Evolutionary conservation across 1,140 invertebrate species (phyloP).

Genomic region (Asobara japonica): DNA sequence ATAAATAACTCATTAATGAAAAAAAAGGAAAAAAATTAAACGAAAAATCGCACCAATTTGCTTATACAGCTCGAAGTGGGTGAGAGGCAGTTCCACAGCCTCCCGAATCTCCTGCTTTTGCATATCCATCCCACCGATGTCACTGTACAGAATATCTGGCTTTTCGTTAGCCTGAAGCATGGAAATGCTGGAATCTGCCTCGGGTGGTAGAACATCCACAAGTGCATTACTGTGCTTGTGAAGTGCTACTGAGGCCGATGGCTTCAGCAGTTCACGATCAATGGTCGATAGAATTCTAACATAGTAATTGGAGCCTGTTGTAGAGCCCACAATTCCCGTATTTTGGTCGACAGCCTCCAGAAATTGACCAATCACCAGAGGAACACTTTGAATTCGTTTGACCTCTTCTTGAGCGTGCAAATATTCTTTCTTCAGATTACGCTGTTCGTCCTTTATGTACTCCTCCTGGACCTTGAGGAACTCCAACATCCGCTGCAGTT

Average conservation of each 20-base stretch:
- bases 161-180: constrained; percentile 99
- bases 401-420: constrained; percentile 98
- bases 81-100: constrained; percentile 97
- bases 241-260: constrained; percentile 94
- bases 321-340: constrained; percentile 88
- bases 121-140: constrained; percentile 99
- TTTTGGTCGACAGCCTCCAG: constrained; percentile 98
- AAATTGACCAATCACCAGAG: constrained; percentile 97
- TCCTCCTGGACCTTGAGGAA: constrained; percentile 98
- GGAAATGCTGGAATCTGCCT: constrained; percentile 97
- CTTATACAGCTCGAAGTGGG: constrained; percentile 99
- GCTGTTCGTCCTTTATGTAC: constrained; percentile 98
- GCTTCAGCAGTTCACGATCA: constrained; percentile 94
- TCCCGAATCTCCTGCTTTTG: constrained; percentile 99
- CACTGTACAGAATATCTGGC: constrained; percentile 95
- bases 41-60: constrained; percentile 83
- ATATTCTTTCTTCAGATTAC: constrained; percentile 97
- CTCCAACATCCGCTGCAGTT: constrained; percentile 94
- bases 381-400: constrained; percentile 97
- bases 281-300: constrained; percentile 96
- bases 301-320: constrained; percentile 95
- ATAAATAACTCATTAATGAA: too few relatives aligned
- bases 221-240: constrained; percentile 98
- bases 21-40: not conserved
- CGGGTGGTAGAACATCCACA: constrained; percentile 96